Evolutionary conservation across 2,888 invertebrate genomes (phyloP), one percentile per base, ranked within the genome.

Genomic region (Brenthis ino): DNA sequence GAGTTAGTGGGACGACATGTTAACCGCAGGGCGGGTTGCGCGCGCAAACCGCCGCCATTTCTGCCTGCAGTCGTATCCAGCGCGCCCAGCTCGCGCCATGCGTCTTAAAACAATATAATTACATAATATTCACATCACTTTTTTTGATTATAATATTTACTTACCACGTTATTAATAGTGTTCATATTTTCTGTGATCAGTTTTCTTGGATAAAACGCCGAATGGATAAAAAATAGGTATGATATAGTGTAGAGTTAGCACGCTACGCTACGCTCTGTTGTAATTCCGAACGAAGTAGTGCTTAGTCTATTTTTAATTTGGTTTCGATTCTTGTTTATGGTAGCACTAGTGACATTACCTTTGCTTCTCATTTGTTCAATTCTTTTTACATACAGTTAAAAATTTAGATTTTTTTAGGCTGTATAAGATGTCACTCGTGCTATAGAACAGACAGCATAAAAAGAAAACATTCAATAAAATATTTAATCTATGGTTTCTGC

Each of bases 41-140:
- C 91, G 91, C 91, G 91, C 91, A 89, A 0, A 68, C 80, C 75
- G 74, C 88, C 84, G 91, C 91, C 91, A 91, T 91, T 90, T 83
- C 87, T 83, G 81, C 85, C 90, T 86, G 91, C 91, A 91, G 89
- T 90, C 85, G 85, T 81, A 73, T 78, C 73, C 82, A 83, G 87
- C 88, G 88, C 90, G 90, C 75, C 80, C 72, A 74, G 70, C 81
- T 81, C 88, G 91, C 87, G 85, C 84, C 89, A 89, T 88, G 90
- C 87, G 80, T 80, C 82, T 76, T 67, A 76, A 75, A 74, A 79
- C 78, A 76, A 74, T 72, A 75, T 77, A 83, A 82, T 88, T 88
- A 89, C 82, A 88, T 89, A 88, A 87, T 80, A 73, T 67, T 72
- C 67, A 60, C 61, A 61, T 66, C 67, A n/a, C n/a, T 58, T 69